Evolutionary conservation across 1,140 invertebrate genomes (phyloP).

Genomic region (Solen grandis): DNA sequence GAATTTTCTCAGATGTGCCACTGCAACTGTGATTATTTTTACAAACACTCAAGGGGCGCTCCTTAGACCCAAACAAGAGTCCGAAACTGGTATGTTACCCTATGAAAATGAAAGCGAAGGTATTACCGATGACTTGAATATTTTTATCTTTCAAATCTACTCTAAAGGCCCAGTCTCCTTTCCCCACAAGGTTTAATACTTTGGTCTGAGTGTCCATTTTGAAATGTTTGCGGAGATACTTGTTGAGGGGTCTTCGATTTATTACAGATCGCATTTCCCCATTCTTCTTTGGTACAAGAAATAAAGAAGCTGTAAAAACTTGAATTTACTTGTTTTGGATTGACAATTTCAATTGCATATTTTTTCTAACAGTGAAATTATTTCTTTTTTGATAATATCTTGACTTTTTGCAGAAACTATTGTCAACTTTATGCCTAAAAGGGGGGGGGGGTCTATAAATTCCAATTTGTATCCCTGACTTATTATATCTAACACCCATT

Average conservation of each 20-base stretch:
- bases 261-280: constrained; percentile 7
- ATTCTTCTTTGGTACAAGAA: constrained; percentile 33
- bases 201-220: constrained; percentile 22
- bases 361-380: constrained; percentile 7
- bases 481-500: constrained; percentile 32
- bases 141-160: constrained; percentile 23
- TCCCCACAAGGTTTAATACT: constrained; percentile 15
- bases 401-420: neutral
- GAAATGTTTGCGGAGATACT: constrained; percentile 38
- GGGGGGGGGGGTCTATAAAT: neutral
- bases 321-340: neutral
- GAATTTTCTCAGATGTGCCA: neutral
- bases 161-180: constrained; percentile 6
- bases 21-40: constrained; percentile 13
- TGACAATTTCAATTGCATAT: neutral
- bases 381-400: constrained; percentile 10
- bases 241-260: constrained; percentile 22
- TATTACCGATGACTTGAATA: constrained; percentile 11
- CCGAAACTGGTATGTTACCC: constrained; percentile 12
- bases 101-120: constrained; percentile 14
- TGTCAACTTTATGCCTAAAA: constrained; percentile 3
- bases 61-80: constrained; percentile 30
- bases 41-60: constrained; percentile 26
- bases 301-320: constrained; percentile 41
- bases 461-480: constrained; percentile 20